Evolutionary conservation across 2,113 vertebrate genomes (phyloP), one percentile per base, ranked within the genome.

Genomic region (Etia nguti): DNA sequence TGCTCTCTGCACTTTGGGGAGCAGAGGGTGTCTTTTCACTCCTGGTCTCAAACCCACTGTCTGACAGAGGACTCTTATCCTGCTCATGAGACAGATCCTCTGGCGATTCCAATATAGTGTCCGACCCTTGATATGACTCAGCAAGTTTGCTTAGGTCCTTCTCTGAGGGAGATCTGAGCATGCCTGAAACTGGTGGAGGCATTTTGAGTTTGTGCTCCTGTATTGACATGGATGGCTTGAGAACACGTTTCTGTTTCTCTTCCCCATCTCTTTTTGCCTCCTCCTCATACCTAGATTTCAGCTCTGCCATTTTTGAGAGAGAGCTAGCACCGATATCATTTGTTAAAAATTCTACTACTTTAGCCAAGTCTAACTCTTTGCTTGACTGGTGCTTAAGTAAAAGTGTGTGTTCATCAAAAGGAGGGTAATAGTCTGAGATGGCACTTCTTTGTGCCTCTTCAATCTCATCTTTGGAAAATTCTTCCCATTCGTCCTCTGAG

Each of bases 1-100:
- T 99, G 93, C 99, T 99, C 89, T 99, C 99, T 24, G 99, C 99
- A 83, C 99, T 99, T 84, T 99, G 99, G 13, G 99, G 99, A 85
- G 99, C 99, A 20, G 99, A 99, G 15, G 99, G 99, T 2, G 99
- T 99, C 93, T 99, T 99, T 93, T 99, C 99, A 20, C 99, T 99
- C 91, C 99, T 97, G 0, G 99, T 99, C 96, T 99, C 99, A 96
- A 99, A 99, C 86, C 99, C 99, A 52, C 98, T 99, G 92, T 99
- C 99, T 46, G 99, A 99, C 81, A 99, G 95, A 26, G 99, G 99
- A 93, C 99, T 99, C 95, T 99, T 99, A 89, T 99, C 99, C 95
- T 98, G 98, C 86, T 99, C 99, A 1, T 99, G 96, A 90, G 99
- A 99, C 93, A 99, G 96, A 93, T 99, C 99, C 94, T 99, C 99